phyloP scores from a whole-genome alignment of 1,140 invertebrate species.

The Dreissena rostriformis region DNA sequence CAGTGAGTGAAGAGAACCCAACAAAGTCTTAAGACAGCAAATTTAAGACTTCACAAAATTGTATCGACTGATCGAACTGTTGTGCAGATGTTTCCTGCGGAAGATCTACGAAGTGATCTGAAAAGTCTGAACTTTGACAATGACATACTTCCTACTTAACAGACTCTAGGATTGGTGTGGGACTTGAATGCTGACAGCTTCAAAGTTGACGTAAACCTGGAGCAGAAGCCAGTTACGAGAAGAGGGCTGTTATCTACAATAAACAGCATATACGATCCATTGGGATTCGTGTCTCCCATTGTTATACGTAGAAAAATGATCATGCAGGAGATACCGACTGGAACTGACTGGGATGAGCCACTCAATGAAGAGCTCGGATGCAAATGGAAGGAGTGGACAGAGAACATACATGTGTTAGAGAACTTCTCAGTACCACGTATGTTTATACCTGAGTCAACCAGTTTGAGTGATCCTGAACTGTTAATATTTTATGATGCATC shows the following conservation, averaged over 20 bases:
- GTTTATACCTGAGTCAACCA: not conserved
- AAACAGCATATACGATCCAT: conserved; percentile 29
- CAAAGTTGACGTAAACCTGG: not conserved
- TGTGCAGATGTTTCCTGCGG: conserved; percentile 17
- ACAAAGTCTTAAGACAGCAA: not conserved
- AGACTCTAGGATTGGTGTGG: conserved; percentile 12
- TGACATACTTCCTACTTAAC: not conserved
- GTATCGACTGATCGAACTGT: conserved; percentile 13
- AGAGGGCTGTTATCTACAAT: conserved; percentile 2
- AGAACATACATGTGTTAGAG: conserved; percentile 1
- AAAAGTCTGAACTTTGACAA: not conserved
- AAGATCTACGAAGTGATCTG: conserved; percentile 33
- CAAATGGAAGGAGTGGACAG: conserved; percentile 18
- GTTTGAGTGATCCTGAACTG: not conserved
- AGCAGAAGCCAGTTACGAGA: not conserved
- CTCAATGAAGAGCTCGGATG: not conserved
- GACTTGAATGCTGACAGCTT: conserved; percentile 16
- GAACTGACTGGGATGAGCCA: conserved; percentile 2
- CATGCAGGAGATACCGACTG: not conserved
- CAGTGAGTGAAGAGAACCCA: conserved; percentile 39
- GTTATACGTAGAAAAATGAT: not conserved
- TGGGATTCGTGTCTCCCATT: conserved; percentile 20
- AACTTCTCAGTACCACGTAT: conserved; percentile 8
- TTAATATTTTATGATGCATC: conserved; percentile 38
- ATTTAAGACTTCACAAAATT: conserved; percentile 52